A percentile compares a stretch with the other conserved stretches of the same genome.
phyloP scores from a whole-genome alignment of 2,888 invertebrate species.

The Yponomeuta cagnagella region DNA sequence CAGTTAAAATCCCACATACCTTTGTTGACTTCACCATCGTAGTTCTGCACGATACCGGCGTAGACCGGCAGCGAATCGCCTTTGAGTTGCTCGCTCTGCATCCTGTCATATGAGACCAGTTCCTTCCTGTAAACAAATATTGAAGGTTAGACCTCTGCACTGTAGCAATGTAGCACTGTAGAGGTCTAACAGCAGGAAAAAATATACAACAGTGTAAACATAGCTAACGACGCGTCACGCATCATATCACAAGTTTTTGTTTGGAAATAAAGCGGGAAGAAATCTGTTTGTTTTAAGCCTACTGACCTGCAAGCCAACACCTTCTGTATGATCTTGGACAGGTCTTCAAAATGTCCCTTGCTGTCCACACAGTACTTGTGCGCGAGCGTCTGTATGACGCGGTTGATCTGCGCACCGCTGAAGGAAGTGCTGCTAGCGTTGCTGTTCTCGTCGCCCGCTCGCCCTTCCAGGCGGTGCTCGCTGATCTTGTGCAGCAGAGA shows the following conservation, averaged over 20 bases:
- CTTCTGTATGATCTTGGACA: constrained; percentile 92
- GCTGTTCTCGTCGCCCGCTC: constrained; percentile 63
- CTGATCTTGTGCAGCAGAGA: constrained; percentile 89
- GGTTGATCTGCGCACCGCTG: constrained; percentile 86
- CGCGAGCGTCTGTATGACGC: constrained; percentile 94
- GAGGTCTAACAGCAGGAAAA: constrained; percentile 7
- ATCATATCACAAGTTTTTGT: no score
- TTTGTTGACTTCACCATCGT: constrained; percentile 62
- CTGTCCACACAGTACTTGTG: constrained; percentile 97
- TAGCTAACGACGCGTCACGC: no score
- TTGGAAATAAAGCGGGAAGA: no score
- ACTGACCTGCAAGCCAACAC: constrained; percentile 37
- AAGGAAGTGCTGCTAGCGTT: constrained; percentile 68
- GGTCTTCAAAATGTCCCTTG: constrained; percentile 94
- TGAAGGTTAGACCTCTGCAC: constrained; percentile 31
- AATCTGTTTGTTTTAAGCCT: not conserved
- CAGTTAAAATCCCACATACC: constrained; percentile 30
- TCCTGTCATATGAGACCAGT: constrained; percentile 92
- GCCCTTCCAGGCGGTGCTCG: constrained; percentile 87
- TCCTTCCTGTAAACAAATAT: constrained; percentile 76
- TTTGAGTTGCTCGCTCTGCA: constrained; percentile 80
- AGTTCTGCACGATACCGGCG: constrained; percentile 63
- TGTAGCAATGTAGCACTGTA: not conserved
- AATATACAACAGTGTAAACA: no score
- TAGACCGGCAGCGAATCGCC: constrained; percentile 64